Evolutionary conservation across 2,888 invertebrate species (phyloP).

Genomic region (Nebria brevicollis): DNA sequence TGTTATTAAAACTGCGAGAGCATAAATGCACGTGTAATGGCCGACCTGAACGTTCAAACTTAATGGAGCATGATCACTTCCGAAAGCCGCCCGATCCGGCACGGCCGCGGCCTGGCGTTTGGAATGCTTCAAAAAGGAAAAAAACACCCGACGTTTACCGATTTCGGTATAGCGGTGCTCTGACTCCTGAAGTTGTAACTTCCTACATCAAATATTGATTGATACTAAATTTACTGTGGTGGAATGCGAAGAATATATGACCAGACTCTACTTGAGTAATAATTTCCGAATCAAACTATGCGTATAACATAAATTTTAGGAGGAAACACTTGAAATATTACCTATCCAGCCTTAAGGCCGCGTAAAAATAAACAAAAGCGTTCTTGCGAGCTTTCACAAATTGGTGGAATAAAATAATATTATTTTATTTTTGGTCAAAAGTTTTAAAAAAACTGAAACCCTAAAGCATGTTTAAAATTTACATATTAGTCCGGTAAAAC

Average conservation of each 20-base stretch:
- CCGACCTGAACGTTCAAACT: slow-evolving; percentile 31
- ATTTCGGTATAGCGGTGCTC: neutral
- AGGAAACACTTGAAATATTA: neutral
- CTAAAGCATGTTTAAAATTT: too few species aligned
- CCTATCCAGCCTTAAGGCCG: too few species aligned
- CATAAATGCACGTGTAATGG: slow-evolving; percentile 41
- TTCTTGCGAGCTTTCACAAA: too few species aligned
- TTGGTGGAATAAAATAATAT: too few species aligned
- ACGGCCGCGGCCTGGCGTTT: neutral
- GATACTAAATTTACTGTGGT: neutral
- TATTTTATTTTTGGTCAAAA: too few species aligned
- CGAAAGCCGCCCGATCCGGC: slow-evolving; percentile 9
- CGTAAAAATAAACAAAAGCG: too few species aligned
- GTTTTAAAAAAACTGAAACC: too few species aligned
- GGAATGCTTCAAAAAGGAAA: neutral
- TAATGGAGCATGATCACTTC: slow-evolving; percentile 31
- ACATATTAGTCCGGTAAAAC: too few species aligned
- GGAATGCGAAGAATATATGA: neutral
- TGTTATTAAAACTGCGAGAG: slow-evolving; percentile 23
- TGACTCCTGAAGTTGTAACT: neutral
- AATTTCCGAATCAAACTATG: neutral
- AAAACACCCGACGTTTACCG: neutral
- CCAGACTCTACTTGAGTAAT: neutral
- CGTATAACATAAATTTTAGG: neutral
- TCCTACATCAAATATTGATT: slow-evolving; percentile 1